phyloP scores from a whole-genome alignment of 1,140 invertebrate genomes.

The Belonocnema kinseyi region DNA sequence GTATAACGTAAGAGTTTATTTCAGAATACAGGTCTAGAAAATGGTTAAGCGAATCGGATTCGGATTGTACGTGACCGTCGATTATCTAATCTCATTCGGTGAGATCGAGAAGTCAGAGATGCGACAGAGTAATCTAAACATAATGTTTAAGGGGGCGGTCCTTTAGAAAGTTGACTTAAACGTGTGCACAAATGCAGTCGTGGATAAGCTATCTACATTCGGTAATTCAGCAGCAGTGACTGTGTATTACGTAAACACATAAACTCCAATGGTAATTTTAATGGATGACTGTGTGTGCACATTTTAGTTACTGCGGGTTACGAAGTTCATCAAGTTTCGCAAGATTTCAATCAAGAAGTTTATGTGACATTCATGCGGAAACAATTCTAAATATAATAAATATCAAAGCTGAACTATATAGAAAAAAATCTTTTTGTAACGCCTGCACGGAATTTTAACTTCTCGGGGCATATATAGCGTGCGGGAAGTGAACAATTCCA shows the following conservation, averaged over 20 bases:
- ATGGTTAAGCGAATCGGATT: neutral
- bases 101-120: slow-evolving; percentile 12
- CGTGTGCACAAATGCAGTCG: slow-evolving; percentile 44
- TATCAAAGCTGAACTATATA: too few relatives aligned
- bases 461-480: too few relatives aligned
- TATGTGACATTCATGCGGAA: slow-evolving; percentile 37
- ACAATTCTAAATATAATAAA: too few relatives aligned
- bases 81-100: slow-evolving; percentile 38
- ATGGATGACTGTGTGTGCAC: slow-evolving; percentile 26
- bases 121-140: slow-evolving; percentile 39
- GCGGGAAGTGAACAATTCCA: too few relatives aligned
- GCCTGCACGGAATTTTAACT: too few relatives aligned
- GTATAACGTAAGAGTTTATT: too few relatives aligned
- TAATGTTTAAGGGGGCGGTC: slow-evolving; percentile 52
- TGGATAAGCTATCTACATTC: slow-evolving; percentile 49
- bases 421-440: too few relatives aligned
- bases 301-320: slow-evolving; percentile 33
- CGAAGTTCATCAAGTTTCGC: slow-evolving; percentile 30
- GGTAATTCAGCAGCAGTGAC: slow-evolving; percentile 49
- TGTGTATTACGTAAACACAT: slow-evolving; percentile 48
- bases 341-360: slow-evolving; percentile 38
- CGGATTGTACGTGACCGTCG: slow-evolving; percentile 29
- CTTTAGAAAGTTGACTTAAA: slow-evolving; percentile 55
- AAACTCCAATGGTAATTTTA: slow-evolving; percentile 32
- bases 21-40: too few relatives aligned